Evolutionary conservation across 1,140 invertebrate genomes (phyloP), one percentile per base, ranked within the genome.

Genomic region (Grapholita molesta): DNA sequence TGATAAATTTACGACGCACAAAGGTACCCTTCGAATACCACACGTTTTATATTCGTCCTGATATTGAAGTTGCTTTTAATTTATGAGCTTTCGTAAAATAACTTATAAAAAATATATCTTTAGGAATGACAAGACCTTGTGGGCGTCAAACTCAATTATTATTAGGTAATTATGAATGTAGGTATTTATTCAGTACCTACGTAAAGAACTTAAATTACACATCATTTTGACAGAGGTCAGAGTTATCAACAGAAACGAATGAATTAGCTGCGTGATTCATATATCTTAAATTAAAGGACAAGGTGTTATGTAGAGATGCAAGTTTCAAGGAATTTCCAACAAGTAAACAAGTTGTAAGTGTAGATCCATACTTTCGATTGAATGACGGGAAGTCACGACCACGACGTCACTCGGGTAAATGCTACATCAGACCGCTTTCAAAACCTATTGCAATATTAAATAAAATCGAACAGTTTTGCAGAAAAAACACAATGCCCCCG

Each of bases 31-130:
- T 76, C 77, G 75, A 81, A 75, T 76, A 79, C 71, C 78, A 82
- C 82, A 88, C 78, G 84, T 78, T 83, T 81, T 84, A 86, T 77
- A 68, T 70, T 66, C 76, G 70, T 71, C 35, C 72, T 72, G 72
- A 85, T 85, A 85, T 83, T 78, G 81, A 83, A 78, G 82, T 84
- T 80, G n/a, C n/a, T n/a, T 80, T 78, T 73, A 81, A 84, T 81
- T 77, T 78, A 80, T 82, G 77, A 71, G 53, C 64, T 64, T 76
- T 55, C 66, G 70, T 77, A 30, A 76, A 73, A 76, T 68, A 61
- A 33, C 57, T 68, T 67, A 24, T 33, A 53, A 61, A 61, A 25
- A 28, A 28, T 32, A 4, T 28, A 53, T 77, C 78, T 74, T 69
- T 71, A 69, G 66, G 38, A 35, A 35, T 68, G 33, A 69, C 25